These are phyloP conservation scores for Ranitomeya imitator DNA, from an alignment of 2,113 vertebrate genomes.

Conservation along the genomic window DNA sequence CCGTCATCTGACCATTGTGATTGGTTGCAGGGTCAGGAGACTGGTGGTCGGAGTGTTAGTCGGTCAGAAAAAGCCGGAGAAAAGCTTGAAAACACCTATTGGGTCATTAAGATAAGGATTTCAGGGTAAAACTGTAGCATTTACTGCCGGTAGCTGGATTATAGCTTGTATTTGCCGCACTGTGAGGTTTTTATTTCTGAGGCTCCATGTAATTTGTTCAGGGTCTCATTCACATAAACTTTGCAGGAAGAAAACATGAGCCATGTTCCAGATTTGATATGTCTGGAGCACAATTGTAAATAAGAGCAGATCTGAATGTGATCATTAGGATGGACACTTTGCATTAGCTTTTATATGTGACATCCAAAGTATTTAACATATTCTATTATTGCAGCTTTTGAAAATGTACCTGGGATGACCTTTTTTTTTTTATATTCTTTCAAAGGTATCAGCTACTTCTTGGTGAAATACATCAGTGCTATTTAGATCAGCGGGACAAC, in stretches of 20 bases:
- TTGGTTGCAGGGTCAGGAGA: too few species aligned
- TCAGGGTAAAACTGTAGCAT: too few species aligned
- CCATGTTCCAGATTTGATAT: not conserved
- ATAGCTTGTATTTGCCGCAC: too few species aligned
- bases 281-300: not conserved
- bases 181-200: too few species aligned
- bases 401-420: not conserved
- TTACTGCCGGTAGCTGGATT: too few species aligned
- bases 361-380: not conserved
- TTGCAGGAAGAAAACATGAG: not conserved
- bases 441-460: constrained; percentile 90
- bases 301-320: not conserved
- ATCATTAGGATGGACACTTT: not conserved
- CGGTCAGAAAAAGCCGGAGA: too few species aligned
- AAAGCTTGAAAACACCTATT: too few species aligned
- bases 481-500: constrained; percentile 90
- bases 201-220: too few species aligned
- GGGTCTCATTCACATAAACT: too few species aligned
- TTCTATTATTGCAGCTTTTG: not conserved
- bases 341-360: not conserved
- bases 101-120: too few species aligned
- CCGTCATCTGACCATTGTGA: too few species aligned
- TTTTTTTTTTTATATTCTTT: not conserved
- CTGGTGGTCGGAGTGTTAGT: too few species aligned
- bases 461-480: constrained; percentile 92